phyloP scores from a whole-genome alignment of 2,797 vertebrate genomes.

The Squalus acanthias region DNA sequence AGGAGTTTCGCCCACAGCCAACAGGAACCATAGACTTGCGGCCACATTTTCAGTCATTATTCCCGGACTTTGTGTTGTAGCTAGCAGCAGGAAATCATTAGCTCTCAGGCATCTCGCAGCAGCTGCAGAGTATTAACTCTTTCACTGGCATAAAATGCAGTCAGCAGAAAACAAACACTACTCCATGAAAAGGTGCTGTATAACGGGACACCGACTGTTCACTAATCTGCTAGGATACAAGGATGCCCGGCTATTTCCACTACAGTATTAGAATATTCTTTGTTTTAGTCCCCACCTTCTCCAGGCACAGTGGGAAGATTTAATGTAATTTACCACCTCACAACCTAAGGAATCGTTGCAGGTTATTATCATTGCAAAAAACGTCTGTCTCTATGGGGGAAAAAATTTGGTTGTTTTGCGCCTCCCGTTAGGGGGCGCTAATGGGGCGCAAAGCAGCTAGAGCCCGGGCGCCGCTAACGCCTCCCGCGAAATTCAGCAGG shows the following conservation, averaged over 20 bases:
- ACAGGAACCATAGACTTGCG: constrained; percentile 34
- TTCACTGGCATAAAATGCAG: not conserved
- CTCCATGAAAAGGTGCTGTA: not conserved
- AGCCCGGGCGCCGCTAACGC: too few species aligned
- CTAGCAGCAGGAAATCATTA: constrained; percentile 32
- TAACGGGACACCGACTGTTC: not conserved
- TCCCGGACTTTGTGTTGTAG: constrained; percentile 26
- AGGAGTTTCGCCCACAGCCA: constrained; percentile 28
- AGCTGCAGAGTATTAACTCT: constrained; percentile 17
- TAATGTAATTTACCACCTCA: not conserved
- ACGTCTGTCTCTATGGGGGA: not conserved
- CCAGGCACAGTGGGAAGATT: not conserved
- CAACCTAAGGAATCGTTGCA: not conserved
- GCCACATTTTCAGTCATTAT: constrained; percentile 32
- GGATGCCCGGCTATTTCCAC: not conserved
- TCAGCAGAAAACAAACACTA: not conserved
- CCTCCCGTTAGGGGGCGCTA: too few species aligned
- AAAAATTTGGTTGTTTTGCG: too few species aligned
- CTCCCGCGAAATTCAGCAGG: too few species aligned
- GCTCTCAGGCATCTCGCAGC: not conserved
- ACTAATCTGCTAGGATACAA: not conserved
- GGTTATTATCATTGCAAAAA: not conserved
- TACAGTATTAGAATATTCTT: not conserved
- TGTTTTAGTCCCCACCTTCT: too few species aligned
- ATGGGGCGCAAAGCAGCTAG: too few species aligned